Evolutionary conservation across 1,140 invertebrate species (phyloP).

Genomic region (Ladona fulva): DNA sequence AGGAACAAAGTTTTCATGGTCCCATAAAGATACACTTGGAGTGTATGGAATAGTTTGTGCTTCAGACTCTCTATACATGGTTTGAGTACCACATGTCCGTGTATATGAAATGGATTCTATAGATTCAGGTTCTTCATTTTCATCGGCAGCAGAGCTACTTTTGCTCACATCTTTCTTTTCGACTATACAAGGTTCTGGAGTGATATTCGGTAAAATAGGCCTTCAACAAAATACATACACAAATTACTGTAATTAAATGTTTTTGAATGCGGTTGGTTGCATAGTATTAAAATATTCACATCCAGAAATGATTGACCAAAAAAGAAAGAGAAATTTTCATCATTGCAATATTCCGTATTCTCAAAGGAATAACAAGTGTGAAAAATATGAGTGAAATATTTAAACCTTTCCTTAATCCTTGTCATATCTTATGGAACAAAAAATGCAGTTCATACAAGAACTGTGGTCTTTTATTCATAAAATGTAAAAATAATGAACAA

Average conservation of each 20-base stretch:
- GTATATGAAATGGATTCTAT: slow-evolving; percentile 3
- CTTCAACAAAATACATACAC: neutral
- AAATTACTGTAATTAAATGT: neutral
- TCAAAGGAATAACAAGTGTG: too few relatives aligned
- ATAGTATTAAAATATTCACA: neutral
- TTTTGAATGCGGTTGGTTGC: neutral
- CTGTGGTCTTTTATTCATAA: too few relatives aligned
- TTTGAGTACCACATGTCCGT: slow-evolving; percentile 49
- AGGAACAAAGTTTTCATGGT: slow-evolving; percentile 21
- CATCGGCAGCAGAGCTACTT: neutral
- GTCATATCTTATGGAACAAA: too few relatives aligned
- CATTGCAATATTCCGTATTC: too few relatives aligned
- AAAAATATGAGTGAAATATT: too few relatives aligned
- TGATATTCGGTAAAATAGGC: neutral
- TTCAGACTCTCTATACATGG: slow-evolving; percentile 63
- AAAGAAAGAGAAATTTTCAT: too few relatives aligned
- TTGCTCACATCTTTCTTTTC: neutral
- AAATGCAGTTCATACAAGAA: too few relatives aligned
- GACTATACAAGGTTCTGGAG: neutral
- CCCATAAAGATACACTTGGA: slow-evolving; percentile 30
- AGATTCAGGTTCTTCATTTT: neutral
- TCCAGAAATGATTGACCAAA: too few relatives aligned
- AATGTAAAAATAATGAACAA: too few relatives aligned
- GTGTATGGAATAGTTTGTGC: slow-evolving; percentile 70
- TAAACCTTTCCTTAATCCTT: too few relatives aligned